Conservation (phyloP, 92 coral and sea anemone genomes). For the Parazoanthus swiftii region DNA sequence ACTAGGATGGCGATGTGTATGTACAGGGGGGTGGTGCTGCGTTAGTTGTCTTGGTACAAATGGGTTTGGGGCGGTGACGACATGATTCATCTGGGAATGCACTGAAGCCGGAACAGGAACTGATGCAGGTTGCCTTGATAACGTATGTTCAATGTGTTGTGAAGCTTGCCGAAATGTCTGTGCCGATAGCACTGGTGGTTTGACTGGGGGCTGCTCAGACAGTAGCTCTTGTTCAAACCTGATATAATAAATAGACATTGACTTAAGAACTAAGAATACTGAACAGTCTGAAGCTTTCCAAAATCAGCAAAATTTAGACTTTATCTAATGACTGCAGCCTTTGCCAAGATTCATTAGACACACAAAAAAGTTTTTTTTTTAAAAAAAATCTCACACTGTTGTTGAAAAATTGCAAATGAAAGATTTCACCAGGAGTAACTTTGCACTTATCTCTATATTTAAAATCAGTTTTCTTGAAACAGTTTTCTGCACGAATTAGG, state of each 20-base stretch:
- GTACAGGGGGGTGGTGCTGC: conserved; percentile 44
- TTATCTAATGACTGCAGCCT: too few relatives aligned
- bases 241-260: not conserved
- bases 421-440: too few relatives aligned
- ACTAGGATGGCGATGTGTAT: conserved; percentile 39
- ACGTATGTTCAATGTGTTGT: conserved; percentile 77
- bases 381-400: too few relatives aligned
- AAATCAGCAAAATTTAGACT: too few relatives aligned
- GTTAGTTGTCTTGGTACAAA: conserved; percentile 31
- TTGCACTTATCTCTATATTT: too few relatives aligned
- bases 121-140: conserved; percentile 46
- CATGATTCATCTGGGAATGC: conserved; percentile 24
- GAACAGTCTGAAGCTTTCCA: too few relatives aligned
- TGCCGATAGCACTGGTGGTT: conserved; percentile 83
- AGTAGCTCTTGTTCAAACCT: conserved; percentile 96
- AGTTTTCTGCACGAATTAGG: too few relatives aligned
- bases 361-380: too few relatives aligned
- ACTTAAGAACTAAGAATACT: too few relatives aligned
- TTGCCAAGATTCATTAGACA: too few relatives aligned
- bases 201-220: conserved; percentile 79
- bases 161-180: conserved; percentile 88
- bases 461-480: too few relatives aligned
- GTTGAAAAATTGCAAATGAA: too few relatives aligned
- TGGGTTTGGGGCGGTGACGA: conserved; percentile 32
- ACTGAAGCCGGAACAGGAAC: conserved; percentile 45